phyloP scores from a whole-genome alignment of 64 coral and sea anemone genomes.

The Montipora efflorescens region DNA sequence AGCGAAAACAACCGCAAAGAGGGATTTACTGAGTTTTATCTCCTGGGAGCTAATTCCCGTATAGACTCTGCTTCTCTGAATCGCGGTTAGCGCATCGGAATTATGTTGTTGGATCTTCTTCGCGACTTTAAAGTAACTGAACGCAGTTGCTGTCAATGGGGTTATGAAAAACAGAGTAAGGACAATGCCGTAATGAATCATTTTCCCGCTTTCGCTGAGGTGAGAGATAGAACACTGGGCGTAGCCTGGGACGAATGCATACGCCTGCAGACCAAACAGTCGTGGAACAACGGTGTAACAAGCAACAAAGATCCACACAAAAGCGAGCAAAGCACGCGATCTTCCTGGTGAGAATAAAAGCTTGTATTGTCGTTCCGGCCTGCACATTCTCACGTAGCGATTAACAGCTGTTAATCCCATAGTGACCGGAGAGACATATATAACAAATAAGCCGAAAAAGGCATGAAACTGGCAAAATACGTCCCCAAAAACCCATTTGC shows the following conservation, averaged over 20 bases:
- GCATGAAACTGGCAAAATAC: conserved; percentile 27
- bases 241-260: conserved; percentile 25
- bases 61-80: neutral
- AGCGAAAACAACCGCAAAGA: conserved; percentile 34
- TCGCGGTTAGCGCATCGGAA: neutral
- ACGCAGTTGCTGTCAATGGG: neutral
- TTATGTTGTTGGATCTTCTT: conserved; percentile 33
- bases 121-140: conserved; percentile 35
- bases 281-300: conserved; percentile 33
- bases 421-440: conserved; percentile 35
- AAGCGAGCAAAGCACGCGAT: neutral
- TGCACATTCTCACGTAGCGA: conserved; percentile 39
- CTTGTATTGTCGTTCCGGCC: conserved; percentile 20
- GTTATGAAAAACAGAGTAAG: conserved; percentile 12
- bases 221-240: conserved; percentile 33
- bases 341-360: neutral
- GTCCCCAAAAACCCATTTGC: conserved; percentile 1
- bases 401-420: conserved; percentile 44
- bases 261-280: conserved; percentile 12
- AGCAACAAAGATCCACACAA: conserved; percentile 23
- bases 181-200: conserved; percentile 37
- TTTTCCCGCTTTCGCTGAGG: conserved; percentile 43
- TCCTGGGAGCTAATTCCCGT: neutral
- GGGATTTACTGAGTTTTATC: conserved; percentile 42
- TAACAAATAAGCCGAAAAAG: conserved; percentile 43